phyloP scores from a whole-genome alignment of 2,113 vertebrate species.

The Myrmecophaga tridactyla region DNA sequence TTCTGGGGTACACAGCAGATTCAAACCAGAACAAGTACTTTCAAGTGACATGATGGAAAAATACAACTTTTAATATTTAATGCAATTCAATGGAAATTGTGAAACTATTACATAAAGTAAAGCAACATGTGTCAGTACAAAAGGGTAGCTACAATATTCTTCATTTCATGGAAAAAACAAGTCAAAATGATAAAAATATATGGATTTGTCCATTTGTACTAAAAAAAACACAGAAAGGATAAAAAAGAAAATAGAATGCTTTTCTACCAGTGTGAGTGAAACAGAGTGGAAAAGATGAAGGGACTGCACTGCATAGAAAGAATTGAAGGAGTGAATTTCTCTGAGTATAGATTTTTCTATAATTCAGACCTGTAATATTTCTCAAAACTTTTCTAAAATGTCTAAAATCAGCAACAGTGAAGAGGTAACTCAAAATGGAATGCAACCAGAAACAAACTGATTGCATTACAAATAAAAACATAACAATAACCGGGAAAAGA shows the following conservation, averaged over 20 bases:
- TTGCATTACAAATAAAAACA: neutral
- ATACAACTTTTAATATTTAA: neutral
- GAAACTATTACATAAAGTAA: neutral
- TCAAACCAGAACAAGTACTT: neutral
- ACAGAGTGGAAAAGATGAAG: no score
- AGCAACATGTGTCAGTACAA: neutral
- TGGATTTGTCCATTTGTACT: neutral
- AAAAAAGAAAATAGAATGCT: neutral
- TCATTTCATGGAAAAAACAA: neutral
- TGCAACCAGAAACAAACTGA: neutral
- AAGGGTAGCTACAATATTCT: neutral
- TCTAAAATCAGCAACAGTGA: neutral
- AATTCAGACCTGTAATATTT: neutral
- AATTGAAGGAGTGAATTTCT: neutral
- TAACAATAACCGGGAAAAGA: neutral
- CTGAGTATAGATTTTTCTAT: neutral
- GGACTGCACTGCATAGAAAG: accelerated
- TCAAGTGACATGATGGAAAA: neutral
- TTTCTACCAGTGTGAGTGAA: neutral
- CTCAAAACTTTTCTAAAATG: neutral
- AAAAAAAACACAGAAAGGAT: neutral
- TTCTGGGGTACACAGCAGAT: no score
- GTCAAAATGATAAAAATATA: neutral
- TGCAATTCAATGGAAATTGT: neutral
- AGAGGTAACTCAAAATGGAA: neutral